Evolutionary conservation across 2,113 vertebrate genomes (phyloP).

Genomic region (Lipotes vexillifer): DNA sequence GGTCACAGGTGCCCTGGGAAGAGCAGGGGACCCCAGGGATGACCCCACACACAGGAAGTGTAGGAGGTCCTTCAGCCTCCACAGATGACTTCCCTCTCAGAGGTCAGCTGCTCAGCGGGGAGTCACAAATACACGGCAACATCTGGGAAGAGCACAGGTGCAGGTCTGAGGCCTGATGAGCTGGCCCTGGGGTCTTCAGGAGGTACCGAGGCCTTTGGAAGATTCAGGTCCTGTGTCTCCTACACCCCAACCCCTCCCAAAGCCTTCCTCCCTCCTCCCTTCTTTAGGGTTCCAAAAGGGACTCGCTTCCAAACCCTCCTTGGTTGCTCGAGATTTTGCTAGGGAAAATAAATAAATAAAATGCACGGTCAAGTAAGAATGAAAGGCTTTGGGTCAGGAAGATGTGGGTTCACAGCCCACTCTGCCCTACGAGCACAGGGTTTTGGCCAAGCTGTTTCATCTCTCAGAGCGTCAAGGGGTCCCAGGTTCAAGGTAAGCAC

Average conservation of each 20-base stretch:
- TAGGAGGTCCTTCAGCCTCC: background rate
- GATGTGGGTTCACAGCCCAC: no score
- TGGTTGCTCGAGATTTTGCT: background rate
- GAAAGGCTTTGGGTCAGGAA: background rate
- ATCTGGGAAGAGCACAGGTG: no score
- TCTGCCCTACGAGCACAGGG: background rate
- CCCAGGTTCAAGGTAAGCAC: background rate
- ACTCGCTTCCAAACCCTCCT: background rate
- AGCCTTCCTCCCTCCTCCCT: background rate
- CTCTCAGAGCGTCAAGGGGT: background rate
- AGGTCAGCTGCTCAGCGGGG: background rate
- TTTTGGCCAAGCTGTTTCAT: background rate
- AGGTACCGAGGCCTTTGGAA: background rate
- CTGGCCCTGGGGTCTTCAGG: background rate
- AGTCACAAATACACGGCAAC: no score
- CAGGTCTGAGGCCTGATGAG: background rate
- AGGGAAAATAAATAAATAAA: background rate
- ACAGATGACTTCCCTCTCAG: background rate
- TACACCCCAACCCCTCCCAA: background rate
- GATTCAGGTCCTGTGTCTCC: background rate
- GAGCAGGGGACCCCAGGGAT: accelerated
- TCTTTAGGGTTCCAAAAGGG: background rate
- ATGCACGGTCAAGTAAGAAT: background rate
- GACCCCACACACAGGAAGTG: background rate
- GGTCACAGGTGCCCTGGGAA: background rate